Percentiles rank a stretch among this genome's conserved stretches.
Evolutionary conservation across 2,113 vertebrate species (phyloP).

Genomic region (Pogona vitticeps): DNA sequence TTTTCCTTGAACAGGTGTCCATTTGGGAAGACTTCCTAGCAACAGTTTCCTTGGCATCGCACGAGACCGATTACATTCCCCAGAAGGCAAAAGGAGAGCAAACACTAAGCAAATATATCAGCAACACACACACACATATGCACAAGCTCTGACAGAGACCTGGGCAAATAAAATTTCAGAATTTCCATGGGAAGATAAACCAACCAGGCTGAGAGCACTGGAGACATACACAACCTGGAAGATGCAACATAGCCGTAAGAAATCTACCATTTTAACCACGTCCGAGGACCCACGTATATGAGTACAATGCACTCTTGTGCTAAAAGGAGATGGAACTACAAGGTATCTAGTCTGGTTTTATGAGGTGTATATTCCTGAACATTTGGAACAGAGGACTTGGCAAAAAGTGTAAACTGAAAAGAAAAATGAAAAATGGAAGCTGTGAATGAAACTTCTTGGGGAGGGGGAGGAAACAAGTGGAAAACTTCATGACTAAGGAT

Average conservation of each 20-base stretch:
- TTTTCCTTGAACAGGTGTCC: neutral
- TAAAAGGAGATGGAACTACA: neutral
- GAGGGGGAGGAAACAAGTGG: too few species aligned
- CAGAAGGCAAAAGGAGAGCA: neutral
- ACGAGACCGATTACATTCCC: neutral
- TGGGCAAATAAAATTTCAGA: neutral
- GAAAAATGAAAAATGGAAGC: neutral
- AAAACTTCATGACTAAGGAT: too few species aligned
- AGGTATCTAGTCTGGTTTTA: too few species aligned
- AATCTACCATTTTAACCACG: neutral
- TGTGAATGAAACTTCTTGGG: too few species aligned
- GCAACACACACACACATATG: neutral
- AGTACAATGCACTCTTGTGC: too few species aligned
- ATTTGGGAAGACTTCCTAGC: constrained; percentile 36
- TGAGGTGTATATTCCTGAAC: neutral
- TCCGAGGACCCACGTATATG: too few species aligned
- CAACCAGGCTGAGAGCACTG: neutral
- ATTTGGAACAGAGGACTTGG: neutral
- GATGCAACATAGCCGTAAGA: neutral
- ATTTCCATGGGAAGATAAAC: neutral
- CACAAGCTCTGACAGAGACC: too few species aligned
- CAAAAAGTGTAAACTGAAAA: neutral
- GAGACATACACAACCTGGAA: neutral
- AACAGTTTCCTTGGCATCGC: constrained; percentile 22
- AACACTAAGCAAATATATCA: neutral